A percentile compares a stretch with the other conserved stretches of the same genome.
phyloP scores from a whole-genome alignment of 2,113 vertebrate genomes.

The Callocephalon fimbriatum region DNA sequence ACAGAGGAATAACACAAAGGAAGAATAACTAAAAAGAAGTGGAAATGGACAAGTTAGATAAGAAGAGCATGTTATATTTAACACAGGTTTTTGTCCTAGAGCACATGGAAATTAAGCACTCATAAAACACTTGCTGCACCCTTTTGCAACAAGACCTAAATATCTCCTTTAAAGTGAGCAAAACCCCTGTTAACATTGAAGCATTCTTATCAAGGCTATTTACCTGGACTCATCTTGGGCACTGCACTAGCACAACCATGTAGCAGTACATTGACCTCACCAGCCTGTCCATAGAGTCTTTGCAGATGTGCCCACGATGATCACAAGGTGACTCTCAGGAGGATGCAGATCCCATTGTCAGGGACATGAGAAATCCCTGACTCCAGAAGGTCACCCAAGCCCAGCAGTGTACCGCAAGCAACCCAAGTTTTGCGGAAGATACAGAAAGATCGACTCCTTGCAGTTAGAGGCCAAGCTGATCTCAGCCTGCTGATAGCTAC shows the following conservation, averaged over 20 bases:
- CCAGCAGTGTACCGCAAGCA: background rate
- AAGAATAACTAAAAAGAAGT: background rate
- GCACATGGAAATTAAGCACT: background rate
- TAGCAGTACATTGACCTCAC: background rate
- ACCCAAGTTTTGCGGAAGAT: background rate
- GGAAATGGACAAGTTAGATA: background rate
- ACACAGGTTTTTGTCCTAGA: background rate
- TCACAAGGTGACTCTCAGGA: background rate
- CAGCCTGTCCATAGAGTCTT: accelerated
- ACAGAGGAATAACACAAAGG: background rate
- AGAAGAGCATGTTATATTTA: background rate
- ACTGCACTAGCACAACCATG: accelerated
- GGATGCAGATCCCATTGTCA: accelerated
- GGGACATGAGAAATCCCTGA: accelerated
- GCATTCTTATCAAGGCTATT: background rate
- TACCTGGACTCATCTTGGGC: too few species aligned
- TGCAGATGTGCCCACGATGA: background rate
- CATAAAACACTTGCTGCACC: background rate
- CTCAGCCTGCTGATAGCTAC: background rate
- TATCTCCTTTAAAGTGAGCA: background rate
- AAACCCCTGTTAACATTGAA: background rate
- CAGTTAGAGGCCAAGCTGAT: background rate
- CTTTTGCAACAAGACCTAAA: background rate
- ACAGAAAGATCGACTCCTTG: background rate
- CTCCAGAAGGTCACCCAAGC: background rate